A percentile compares a stretch with the other conserved stretches of the same genome.
These are phyloP conservation scores for Gymnarchus niloticus DNA, from an alignment of 2,113 vertebrate genomes.

Conservation along the genomic window DNA sequence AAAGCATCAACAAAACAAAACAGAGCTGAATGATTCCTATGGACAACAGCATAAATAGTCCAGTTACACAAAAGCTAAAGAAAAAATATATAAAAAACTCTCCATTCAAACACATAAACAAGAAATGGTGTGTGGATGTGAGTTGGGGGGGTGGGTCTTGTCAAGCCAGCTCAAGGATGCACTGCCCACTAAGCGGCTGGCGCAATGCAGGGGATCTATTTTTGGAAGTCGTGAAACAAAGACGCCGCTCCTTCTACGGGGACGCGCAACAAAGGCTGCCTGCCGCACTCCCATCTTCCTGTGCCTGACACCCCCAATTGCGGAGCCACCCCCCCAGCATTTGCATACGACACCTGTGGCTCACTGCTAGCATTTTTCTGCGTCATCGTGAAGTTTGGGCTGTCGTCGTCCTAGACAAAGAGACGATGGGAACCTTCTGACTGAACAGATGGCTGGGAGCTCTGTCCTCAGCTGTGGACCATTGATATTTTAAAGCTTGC, in stretches of 20 bases:
- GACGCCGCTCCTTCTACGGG: not conserved
- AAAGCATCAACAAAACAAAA: not conserved
- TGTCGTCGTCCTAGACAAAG: not conserved
- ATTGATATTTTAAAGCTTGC: slow-evolving; percentile 28
- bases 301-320: not conserved
- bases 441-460: slow-evolving; percentile 9
- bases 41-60: not conserved
- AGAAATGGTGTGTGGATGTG: not conserved
- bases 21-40: not conserved
- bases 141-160: not conserved
- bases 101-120: not conserved
- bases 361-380: not conserved
- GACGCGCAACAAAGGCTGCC: not conserved
- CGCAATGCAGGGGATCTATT: slow-evolving; percentile 25
- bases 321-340: not conserved
- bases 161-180: not conserved
- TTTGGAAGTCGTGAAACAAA: slow-evolving; percentile 12
- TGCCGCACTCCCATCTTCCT: not conserved
- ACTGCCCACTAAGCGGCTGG: not conserved
- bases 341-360: not conserved
- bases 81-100: not conserved
- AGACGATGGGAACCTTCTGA: not conserved
- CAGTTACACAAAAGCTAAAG: not conserved
- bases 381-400: not conserved
- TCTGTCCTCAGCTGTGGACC: slow-evolving; percentile 34